Conservation (phyloP, 2,888 invertebrate genomes). For the Lottia scabra region DNA sequence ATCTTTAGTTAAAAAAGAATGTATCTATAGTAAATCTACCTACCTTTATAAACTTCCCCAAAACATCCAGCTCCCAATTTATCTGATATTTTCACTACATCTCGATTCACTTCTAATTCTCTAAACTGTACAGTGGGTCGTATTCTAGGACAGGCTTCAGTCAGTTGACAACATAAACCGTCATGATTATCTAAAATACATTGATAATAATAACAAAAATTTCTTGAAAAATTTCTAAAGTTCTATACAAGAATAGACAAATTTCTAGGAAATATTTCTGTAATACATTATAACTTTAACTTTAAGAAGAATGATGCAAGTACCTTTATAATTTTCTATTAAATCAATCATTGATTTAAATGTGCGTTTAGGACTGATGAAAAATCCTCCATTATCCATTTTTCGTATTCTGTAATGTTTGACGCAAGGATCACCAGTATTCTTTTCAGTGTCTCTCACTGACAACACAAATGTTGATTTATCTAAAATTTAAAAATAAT, state of each 20-base stretch:
- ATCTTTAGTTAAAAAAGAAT: no score
- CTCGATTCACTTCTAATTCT: constrained; percentile 97
- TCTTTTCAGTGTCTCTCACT: constrained; percentile 95
- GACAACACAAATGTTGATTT: constrained; percentile 68
- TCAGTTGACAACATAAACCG: constrained; percentile 94
- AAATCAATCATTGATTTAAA: constrained; percentile 92
- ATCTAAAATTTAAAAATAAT: constrained; percentile 47
- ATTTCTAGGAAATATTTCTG: no score
- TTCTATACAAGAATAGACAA: no score
- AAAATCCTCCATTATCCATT: constrained; percentile 90
- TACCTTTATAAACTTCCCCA: constrained; percentile 92
- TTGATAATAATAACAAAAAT: no score
- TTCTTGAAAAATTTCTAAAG: no score
- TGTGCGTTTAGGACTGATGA: constrained; percentile 96
- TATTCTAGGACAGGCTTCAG: constrained; percentile 88
- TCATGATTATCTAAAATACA: constrained; percentile 83
- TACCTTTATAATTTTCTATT: constrained; percentile 95
- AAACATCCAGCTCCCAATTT: constrained; percentile 97
- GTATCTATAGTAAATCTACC: no score
- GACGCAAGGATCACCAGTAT: constrained; percentile 86
- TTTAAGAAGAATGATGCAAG: constrained; percentile 15
- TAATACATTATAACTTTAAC: no score
- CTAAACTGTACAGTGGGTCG: constrained; percentile 97
- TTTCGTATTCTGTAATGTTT: constrained; percentile 99
- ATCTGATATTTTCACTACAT: constrained; percentile 86